Conservation (phyloP, 2,797 vertebrate genomes). For the Crocidura indochinensis region DNA sequence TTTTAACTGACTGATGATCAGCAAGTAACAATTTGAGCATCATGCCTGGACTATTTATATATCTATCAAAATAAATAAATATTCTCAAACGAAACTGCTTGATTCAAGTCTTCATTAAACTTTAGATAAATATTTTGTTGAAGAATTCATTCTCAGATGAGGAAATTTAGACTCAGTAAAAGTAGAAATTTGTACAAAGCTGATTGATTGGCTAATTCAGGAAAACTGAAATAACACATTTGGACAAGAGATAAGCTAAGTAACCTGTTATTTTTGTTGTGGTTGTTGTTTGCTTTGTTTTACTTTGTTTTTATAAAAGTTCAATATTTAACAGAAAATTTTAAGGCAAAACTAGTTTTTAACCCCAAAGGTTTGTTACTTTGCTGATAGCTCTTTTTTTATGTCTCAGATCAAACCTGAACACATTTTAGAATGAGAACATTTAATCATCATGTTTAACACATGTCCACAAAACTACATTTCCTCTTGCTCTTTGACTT, state of each 20-base stretch:
- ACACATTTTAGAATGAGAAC: neutral
- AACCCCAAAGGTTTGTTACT: neutral
- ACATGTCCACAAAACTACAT: neutral
- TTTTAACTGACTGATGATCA: neutral
- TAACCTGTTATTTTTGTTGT: neutral
- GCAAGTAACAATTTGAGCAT: neutral
- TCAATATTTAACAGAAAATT: neutral
- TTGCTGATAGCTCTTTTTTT: neutral
- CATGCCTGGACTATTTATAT: neutral
- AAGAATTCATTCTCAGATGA: slow-evolving; percentile 48
- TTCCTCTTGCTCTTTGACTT: neutral
- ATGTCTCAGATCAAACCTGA: neutral
- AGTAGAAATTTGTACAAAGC: slow-evolving; percentile 19
- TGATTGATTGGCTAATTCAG: neutral
- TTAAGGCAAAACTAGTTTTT: neutral
- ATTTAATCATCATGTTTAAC: neutral
- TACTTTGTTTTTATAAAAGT: neutral
- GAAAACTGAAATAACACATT: slow-evolving; percentile 14
- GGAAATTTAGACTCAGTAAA: slow-evolving; percentile 12
- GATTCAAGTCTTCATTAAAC: neutral
- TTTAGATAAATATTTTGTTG: slow-evolving; percentile 16
- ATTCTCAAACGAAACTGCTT: neutral
- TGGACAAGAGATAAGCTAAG: slow-evolving; percentile 32
- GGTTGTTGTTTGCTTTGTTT: no score
- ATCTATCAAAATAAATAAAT: neutral